Evolutionary conservation across 2,113 vertebrate species (phyloP).

Genomic region (Cacatua alba): DNA sequence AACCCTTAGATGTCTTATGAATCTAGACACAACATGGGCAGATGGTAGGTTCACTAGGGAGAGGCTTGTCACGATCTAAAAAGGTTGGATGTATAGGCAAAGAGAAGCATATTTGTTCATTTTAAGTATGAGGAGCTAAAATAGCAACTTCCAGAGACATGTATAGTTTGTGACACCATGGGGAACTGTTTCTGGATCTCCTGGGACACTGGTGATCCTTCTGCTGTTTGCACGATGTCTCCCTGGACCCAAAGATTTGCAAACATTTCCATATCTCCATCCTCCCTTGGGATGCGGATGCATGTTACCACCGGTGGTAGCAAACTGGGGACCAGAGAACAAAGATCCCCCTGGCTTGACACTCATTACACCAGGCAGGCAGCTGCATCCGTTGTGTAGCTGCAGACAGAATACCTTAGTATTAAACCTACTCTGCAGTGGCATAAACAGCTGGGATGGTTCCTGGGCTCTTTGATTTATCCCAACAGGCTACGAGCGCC

Average conservation of each 20-base stretch:
- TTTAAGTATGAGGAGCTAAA: not conserved
- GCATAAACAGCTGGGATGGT: not conserved
- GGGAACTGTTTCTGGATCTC: not conserved
- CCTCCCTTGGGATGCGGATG: not conserved
- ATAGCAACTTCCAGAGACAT: not conserved
- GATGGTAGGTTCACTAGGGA: not conserved
- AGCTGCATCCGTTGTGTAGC: fast-evolving
- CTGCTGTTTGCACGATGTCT: not conserved
- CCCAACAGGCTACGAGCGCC: not conserved
- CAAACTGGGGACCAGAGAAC: not conserved
- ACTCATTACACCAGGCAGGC: not conserved
- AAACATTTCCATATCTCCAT: not conserved
- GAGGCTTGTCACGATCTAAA: not conserved
- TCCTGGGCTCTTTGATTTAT: not conserved
- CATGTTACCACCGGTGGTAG: not conserved
- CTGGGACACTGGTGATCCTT: not conserved
- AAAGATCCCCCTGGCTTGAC: not conserved
- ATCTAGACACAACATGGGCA: not conserved
- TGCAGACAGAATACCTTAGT: not conserved
- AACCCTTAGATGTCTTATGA: not conserved
- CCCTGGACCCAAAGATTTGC: not conserved
- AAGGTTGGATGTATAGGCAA: not conserved
- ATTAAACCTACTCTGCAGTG: fast-evolving
- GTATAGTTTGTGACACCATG: fast-evolving
- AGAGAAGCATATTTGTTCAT: not conserved